A percentile compares a stretch with the other conserved stretches of the same genome.
phyloP scores from a whole-genome alignment of 2,113 vertebrate genomes.

The Hepsetus odoe region DNA sequence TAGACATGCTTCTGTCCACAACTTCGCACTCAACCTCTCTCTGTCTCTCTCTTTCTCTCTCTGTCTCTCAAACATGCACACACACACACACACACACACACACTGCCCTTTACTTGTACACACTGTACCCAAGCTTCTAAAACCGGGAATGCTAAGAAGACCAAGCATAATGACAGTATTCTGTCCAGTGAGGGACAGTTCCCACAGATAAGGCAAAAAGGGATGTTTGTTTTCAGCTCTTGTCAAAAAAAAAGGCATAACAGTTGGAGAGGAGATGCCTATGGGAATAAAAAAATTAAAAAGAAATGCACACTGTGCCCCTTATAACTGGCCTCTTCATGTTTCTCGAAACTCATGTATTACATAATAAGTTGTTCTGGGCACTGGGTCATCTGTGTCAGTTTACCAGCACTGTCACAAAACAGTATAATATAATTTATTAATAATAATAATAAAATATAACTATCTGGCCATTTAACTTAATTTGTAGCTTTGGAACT shows the following conservation, averaged over 20 bases:
- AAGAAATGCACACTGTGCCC: conserved; percentile 1
- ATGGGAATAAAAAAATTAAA: conserved; percentile 1
- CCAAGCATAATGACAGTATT: conserved; percentile 75
- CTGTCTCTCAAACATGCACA: conserved; percentile 53
- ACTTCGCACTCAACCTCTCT: conserved; percentile 70
- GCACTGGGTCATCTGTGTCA: too few species aligned
- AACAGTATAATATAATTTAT: too few species aligned
- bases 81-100: conserved; percentile 56
- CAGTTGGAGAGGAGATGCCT: conserved; percentile 1
- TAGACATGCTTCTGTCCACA: conserved; percentile 48
- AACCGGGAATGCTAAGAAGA: conserved; percentile 57
- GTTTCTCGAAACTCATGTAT: conserved; percentile 8
- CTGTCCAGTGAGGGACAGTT: conserved; percentile 71
- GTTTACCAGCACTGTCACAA: too few species aligned
- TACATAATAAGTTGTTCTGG: not conserved
- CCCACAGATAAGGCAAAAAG: conserved; percentile 75
- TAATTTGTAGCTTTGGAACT: too few species aligned
- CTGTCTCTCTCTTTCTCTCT: conserved; percentile 69
- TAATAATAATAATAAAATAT: too few species aligned
- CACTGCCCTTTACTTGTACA: conserved; percentile 48
- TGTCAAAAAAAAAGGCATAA: conserved; percentile 25
- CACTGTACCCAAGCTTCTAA: conserved; percentile 40
- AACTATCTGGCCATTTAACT: too few species aligned
- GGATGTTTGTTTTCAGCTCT: conserved; percentile 66
- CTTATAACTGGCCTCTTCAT: conserved; percentile 13